Base-by-base conservation (phyloP, 2,113 vertebrate species). In the Microcebus murinus region DNA sequence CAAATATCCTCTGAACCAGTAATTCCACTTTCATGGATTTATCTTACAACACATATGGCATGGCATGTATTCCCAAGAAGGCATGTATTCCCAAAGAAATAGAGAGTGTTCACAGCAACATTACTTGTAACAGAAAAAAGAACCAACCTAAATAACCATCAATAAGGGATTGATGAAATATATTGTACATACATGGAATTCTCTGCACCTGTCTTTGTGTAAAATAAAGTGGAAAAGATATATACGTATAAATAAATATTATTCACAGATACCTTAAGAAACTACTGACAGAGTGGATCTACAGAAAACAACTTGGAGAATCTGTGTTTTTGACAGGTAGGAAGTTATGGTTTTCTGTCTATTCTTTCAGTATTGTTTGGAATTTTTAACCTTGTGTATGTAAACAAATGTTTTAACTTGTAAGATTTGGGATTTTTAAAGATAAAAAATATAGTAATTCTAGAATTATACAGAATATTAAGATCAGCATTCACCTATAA, bases 81-180 rank as follows among this genome's bases (percentile, higher is more conserved):
- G 27, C 59, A 90, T 42, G 42, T 50, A 79, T 80, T 80, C 29
- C 61, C 18, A 73, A 77, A 76, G 31, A 76, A 84, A 31, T 27
- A 34, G 39, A 57, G 34, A 27, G 31, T 94, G 29, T 79, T 93
- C 50, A 87, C 21, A 88, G 59, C 29, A 87, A 63, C 7, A 59
- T 57, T 57, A 57, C 48, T 82, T 82, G 4, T 57, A 88, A 95
- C 20, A 95, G 84, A 82, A 79, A 95, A 93, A 79, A 83, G 29
- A 87, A 79, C 73, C 39, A 50, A 87, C 45, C 63, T 55, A 92
- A 65, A 11, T 83, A 94, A 71, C 39, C 20, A 93, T 52, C 68
- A 83, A 18, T 50, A 90, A 96, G 57, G 70, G 50, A 61, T 29
- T 68, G 14, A 61, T 20, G 70, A 87, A 95, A 63, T 88, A 63